Base-by-base conservation (phyloP, 2,797 vertebrate genomes). In the Hybognathus amarus region DNA sequence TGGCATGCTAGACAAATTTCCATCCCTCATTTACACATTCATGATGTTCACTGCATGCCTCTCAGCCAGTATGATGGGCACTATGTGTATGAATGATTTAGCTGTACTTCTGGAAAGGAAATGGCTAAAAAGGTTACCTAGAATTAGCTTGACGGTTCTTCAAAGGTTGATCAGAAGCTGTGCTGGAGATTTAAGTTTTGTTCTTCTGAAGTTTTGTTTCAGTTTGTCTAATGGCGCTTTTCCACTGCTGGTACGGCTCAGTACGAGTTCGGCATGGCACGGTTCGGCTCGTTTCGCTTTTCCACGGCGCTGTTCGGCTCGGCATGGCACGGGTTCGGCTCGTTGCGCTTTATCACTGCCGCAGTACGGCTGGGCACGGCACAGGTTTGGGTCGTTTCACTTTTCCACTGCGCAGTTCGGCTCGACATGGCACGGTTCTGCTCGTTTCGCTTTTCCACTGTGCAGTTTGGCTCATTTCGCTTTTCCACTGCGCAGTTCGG, bases 11-110 rank as follows among this genome's bases (percentile, higher is more conserved):
- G 40, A 71, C 56, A 79, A 70, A 73, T 33, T 42, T 79, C 79
- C 87, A 88, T 33, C 78, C 30, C 56, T 52, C 69, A 79, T 71
- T 80, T 63, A 74, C 52, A 30, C 76, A 73, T 79, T 74, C 27
- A 56, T 56, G 59, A 59, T 70, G 18, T 67, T 77, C 50, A n/a
- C 75, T 82, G 75, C 54, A 74, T 74, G 71, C 20, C 52, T 24
- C 9, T 67, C 15, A 27, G 69, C 79, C 85, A 75, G 15, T 38
- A 67, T 80, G 52, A 80, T 80, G 79, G 54, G 42, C 70, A 63
- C 2, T 56, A 30, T 77, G 52, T 77, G 52, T 73, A 68, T 54
- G 27, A 78, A 36, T 59, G 47, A 36, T 36, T 45, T 68, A 68
- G 71, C 71, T 76, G 13, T 42, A 67, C 17, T 27, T 67, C 68